phyloP scores from a whole-genome alignment of 2,888 invertebrate genomes.

The Drosophila incognita region DNA sequence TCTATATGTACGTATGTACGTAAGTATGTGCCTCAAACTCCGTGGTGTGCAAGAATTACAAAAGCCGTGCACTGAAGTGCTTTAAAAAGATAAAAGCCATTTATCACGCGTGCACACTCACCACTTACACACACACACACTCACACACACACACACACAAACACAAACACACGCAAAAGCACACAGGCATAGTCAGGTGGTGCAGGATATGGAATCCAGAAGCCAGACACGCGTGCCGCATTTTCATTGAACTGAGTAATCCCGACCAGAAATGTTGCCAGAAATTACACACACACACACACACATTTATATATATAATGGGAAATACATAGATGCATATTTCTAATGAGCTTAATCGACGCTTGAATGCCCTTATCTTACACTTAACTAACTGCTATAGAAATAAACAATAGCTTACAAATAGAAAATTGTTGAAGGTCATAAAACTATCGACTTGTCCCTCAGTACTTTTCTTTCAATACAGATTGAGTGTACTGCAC shows the following conservation, averaged over 20 bases:
- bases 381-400: background rate
- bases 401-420: background rate
- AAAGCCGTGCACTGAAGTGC: conserved; percentile 75
- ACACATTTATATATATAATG: background rate
- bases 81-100: conserved; percentile 80
- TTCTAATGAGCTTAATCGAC: background rate
- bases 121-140: conserved; percentile 18
- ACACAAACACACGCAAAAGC: background rate
- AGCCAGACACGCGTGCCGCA: conserved; percentile 50
- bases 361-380: conserved; percentile 19
- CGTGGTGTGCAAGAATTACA: conserved; percentile 34
- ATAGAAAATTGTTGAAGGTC: background rate
- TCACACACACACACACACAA: background rate
- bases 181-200: conserved; percentile 40
- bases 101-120: conserved; percentile 71
- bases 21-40: conserved; percentile 1
- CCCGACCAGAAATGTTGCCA: conserved; percentile 19
- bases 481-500: background rate
- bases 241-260: conserved; percentile 66
- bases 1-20: background rate
- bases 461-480: too few species aligned
- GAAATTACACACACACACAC: background rate
- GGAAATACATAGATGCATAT: background rate
- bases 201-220: conserved; percentile 37
- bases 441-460: background rate